Conservation (phyloP, 2,797 vertebrate genomes). For the Todus mexicanus region DNA sequence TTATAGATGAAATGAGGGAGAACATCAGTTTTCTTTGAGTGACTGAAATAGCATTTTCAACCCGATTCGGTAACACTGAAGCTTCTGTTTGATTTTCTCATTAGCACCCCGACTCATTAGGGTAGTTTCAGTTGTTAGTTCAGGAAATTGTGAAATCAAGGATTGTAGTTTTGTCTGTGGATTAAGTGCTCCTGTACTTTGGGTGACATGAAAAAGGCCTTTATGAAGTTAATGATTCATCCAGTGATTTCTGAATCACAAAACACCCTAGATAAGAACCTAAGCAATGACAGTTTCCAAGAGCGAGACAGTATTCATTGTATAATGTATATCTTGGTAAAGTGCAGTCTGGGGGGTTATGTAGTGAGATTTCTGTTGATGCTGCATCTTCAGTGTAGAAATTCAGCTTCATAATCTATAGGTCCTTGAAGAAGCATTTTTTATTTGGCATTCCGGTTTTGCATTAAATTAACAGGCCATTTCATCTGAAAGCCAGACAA, state of each 20-base stretch:
- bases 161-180: not conserved
- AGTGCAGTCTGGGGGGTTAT: not conserved
- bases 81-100: not conserved
- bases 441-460: not conserved
- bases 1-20: not conserved
- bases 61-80: not conserved
- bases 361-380: not conserved
- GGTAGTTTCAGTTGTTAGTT: not conserved
- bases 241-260: slow-evolving; percentile 5
- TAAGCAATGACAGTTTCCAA: not conserved
- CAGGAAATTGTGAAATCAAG: not conserved
- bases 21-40: not conserved
- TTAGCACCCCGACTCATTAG: not conserved
- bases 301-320: not conserved
- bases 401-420: not conserved
- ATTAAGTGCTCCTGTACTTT: not conserved
- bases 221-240: slow-evolving; percentile 4
- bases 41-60: not conserved
- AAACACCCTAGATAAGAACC: not conserved
- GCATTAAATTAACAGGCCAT: not conserved
- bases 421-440: not conserved
- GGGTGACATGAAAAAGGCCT: not conserved
- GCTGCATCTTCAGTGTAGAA: not conserved
- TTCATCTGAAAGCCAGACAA: not conserved
- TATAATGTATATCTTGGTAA: not conserved